These are phyloP conservation scores for Ophioninae sp. DNA, from an alignment of 2,888 invertebrate species.

Conservation along the genomic window DNA sequence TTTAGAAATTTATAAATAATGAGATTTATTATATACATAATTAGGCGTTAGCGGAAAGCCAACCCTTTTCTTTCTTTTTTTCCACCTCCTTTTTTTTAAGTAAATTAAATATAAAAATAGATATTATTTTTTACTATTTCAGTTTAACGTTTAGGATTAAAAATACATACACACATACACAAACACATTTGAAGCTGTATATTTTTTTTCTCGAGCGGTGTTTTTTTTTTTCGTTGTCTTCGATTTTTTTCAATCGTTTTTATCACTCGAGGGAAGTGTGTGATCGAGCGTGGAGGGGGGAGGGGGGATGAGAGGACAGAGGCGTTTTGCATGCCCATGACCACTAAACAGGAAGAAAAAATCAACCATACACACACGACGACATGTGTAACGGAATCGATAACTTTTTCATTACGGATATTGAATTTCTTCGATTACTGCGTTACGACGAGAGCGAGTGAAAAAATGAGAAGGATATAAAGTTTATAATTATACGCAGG, in stretches of 20 bases:
- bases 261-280: conserved; percentile 63
- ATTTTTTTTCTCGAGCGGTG: conserved; percentile 60
- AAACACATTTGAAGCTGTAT: conserved; percentile 72
- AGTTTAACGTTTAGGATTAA: conserved; percentile 74
- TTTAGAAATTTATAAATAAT: conserved; percentile 81
- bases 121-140: conserved; percentile 78
- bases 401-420: conserved; percentile 50
- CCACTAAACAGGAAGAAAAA: conserved; percentile 68
- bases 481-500: conserved; percentile 71
- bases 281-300: conserved; percentile 52
- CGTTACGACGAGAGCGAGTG: conserved; percentile 23
- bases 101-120: conserved; percentile 74
- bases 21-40: conserved; percentile 81
- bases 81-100: conserved; percentile 70
- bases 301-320: conserved; percentile 39
- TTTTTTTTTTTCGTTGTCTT: conserved; percentile 34
- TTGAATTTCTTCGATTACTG: conserved; percentile 56
- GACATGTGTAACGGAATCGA: neutral
- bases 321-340: conserved; percentile 70
- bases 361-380: neutral
- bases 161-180: conserved; percentile 57
- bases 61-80: conserved; percentile 55
- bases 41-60: conserved; percentile 74
- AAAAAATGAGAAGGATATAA: conserved; percentile 58
- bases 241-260: conserved; percentile 28